Evolutionary conservation across 2,113 vertebrate genomes (phyloP), one percentile per base, ranked within the genome.

Genomic region (Melanotaenia duboulayi): DNA sequence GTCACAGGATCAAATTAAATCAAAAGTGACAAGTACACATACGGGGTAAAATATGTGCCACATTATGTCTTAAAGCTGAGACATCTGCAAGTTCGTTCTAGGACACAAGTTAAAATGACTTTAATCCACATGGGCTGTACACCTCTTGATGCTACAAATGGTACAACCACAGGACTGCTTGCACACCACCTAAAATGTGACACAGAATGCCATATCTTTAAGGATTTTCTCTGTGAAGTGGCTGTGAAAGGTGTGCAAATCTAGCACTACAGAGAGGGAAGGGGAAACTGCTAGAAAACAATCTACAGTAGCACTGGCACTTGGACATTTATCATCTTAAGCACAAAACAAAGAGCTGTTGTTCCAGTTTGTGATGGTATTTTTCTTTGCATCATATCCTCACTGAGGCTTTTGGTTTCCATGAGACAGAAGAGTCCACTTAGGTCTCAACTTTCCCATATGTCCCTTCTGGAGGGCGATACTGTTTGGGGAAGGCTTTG

Each of bases 401-500:
- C 44, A 39, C 37, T 44, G 63, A 79, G 83, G 76, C 69, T 86
- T 68, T 85, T 57, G 62, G 60, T 59, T 70, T 70, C 48, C 25
- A 52, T 11, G 46, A 19, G 25, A 46, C 7, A 39, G 28, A 40
- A 11, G 48, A 80, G 89, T 92, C 92, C 51, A 64, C 60, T 96
- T 96, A 99, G 89, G 96, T 99, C 90, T 99, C 97, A 55, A 98
- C 97, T 91, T 99, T 99, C 84, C 97, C 98, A 58, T 96, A 99
- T 74, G 97, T 99, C 90, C 98, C 98, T 93, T 99, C 98, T 63
- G 98, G 98, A 89, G 98, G 97, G 87, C 97, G 96, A 92, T 99
- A 99, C 92, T 97, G 96, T 94, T 95, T 99, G 89, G 97, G 97
- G 90, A 99, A 99, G 92, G 98, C 97, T 92, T 98, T 99, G 94